Evolutionary conservation across 2,113 vertebrate genomes (phyloP).

Genomic region (Variabilichromis moorii): DNA sequence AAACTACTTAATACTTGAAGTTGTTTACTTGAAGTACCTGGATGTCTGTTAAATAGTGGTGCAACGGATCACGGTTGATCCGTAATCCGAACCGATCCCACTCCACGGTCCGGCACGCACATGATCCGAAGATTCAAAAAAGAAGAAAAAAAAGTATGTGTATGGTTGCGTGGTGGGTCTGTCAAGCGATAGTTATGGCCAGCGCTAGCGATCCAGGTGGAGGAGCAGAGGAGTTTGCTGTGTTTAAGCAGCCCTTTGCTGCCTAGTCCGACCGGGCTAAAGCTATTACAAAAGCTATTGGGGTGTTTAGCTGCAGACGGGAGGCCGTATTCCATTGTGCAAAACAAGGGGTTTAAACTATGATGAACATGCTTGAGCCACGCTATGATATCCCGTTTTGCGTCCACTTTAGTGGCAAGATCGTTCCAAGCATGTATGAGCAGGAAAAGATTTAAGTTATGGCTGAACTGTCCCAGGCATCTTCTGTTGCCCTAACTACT

Average conservation of each 20-base stretch:
- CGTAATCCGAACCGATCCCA: neutral
- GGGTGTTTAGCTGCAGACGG: neutral
- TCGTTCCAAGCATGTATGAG: too few species aligned
- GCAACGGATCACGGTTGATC: neutral
- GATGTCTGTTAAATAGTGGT: neutral
- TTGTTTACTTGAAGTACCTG: neutral
- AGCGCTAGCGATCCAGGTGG: neutral
- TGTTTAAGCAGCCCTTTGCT: neutral
- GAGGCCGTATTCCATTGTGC: fast-evolving
- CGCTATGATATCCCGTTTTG: neutral
- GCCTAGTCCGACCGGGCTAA: fast-evolving
- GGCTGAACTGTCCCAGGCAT: too few species aligned
- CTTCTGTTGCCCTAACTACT: too few species aligned
- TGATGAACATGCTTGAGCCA: fast-evolving
- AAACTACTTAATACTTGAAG: neutral
- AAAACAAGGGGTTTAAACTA: neutral
- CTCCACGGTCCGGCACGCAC: neutral
- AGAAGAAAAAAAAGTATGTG: neutral
- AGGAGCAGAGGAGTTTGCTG: neutral
- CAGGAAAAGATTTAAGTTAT: too few species aligned
- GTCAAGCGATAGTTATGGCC: neutral
- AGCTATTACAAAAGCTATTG: neutral
- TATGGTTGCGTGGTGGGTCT: neutral
- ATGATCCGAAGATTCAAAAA: neutral
- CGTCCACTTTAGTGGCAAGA: too few species aligned